Conservation (phyloP, 1,140 invertebrate species). For the Nylanderia fulva region DNA sequence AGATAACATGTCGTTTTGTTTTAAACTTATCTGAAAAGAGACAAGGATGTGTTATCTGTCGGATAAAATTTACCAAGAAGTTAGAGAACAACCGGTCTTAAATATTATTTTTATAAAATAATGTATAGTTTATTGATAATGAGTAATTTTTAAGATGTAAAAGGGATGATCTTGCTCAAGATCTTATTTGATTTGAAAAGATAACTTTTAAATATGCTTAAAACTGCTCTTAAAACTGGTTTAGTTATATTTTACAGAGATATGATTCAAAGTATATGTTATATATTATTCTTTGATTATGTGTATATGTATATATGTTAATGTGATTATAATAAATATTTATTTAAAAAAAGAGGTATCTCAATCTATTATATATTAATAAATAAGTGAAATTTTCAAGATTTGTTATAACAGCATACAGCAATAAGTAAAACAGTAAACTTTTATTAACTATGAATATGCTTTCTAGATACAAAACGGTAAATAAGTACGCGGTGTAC, state of each 20-base stretch:
- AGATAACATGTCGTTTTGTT: too few relatives aligned
- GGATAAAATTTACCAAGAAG: too few relatives aligned
- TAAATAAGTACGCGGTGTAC: slow-evolving; percentile 71
- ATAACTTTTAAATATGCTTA: not conserved
- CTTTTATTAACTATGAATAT: slow-evolving; percentile 61
- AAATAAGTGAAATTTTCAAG: slow-evolving; percentile 35
- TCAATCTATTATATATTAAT: not conserved
- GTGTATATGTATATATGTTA: slow-evolving; percentile 3
- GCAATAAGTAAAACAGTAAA: slow-evolving; percentile 69
- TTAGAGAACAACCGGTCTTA: too few relatives aligned
- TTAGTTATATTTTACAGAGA: not conserved
- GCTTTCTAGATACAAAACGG: slow-evolving; percentile 62
- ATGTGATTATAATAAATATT: slow-evolving; percentile 29
- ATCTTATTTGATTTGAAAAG: slow-evolving; percentile 2
- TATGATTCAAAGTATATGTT: slow-evolving; percentile 12
- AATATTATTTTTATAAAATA: not conserved
- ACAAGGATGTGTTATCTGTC: too few relatives aligned
- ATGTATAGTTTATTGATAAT: slow-evolving; percentile 4
- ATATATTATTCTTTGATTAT: slow-evolving; percentile 10
- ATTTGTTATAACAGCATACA: slow-evolving; percentile 56
- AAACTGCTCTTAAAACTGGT: slow-evolving; percentile 10
- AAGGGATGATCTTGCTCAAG: not conserved
- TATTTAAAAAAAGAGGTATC: slow-evolving; percentile 11
- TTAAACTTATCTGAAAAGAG: too few relatives aligned
- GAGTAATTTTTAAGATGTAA: not conserved